Evolutionary conservation across 2,888 invertebrate species (phyloP).

Genomic region (Netelia fuscicornis): DNA sequence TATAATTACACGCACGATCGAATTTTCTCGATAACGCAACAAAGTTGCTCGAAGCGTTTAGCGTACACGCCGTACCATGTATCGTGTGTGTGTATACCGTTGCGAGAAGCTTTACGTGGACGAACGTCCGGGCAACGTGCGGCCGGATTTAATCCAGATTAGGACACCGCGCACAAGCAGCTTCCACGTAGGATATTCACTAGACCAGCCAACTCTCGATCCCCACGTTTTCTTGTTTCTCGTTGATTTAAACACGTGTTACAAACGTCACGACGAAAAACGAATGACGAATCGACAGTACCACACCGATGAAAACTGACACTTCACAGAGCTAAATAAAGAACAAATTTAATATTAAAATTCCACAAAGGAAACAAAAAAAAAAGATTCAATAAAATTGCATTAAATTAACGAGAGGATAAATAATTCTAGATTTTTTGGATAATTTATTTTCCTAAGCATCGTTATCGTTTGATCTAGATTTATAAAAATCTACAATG

Average conservation of each 20-base stretch:
- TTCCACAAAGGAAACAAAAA: not conserved
- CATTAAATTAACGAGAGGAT: not conserved
- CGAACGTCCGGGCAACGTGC: not conserved
- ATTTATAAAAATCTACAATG: not conserved
- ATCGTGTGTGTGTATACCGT: not conserved
- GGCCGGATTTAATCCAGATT: constrained; percentile 39
- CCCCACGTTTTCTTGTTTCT: constrained; percentile 4
- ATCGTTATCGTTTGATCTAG: not conserved
- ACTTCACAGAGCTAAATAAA: not conserved
- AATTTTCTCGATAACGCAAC: constrained; percentile 14
- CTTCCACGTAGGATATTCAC: constrained; percentile 17
- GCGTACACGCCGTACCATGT: not conserved
- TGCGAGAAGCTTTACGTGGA: not conserved
- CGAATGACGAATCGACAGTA: constrained; percentile 4
- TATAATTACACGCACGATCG: not conserved
- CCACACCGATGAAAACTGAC: not conserved
- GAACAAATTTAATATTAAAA: not conserved
- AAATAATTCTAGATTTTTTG: not conserved
- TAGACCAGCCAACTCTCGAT: not conserved
- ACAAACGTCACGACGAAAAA: not conserved
- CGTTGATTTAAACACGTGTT: constrained; percentile 14
- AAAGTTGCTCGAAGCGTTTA: constrained; percentile 15
- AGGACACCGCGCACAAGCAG: constrained; percentile 14
- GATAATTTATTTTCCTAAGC: not conserved
- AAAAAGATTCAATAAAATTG: not conserved